Conservation (phyloP, 2,888 invertebrate genomes). For the Globia sparganii region DNA sequence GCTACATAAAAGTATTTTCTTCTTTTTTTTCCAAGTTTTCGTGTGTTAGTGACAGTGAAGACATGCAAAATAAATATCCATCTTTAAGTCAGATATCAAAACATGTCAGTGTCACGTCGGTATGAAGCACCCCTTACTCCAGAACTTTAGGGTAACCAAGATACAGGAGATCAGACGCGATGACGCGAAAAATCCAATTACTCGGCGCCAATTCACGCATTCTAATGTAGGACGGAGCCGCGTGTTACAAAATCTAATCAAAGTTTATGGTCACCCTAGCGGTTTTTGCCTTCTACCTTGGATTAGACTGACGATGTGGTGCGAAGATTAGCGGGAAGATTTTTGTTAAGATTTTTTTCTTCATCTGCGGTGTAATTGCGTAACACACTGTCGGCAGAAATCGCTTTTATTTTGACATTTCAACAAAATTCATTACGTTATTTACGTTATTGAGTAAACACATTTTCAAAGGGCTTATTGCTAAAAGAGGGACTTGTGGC, state of each 20-base stretch:
- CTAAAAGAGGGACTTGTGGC: too few species aligned
- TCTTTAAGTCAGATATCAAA: not conserved
- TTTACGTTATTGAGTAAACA: too few species aligned
- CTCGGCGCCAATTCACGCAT: slow-evolving; percentile 85
- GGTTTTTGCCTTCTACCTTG: slow-evolving; percentile 86
- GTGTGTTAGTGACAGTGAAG: too few species aligned
- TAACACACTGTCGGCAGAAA: not conserved
- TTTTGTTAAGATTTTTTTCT: slow-evolving; percentile 29
- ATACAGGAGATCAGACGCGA: slow-evolving; percentile 80
- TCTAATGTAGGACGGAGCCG: slow-evolving; percentile 84
- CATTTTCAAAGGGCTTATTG: too few species aligned
- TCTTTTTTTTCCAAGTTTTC: not conserved
- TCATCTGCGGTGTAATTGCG: not conserved
- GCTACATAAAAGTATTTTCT: too few species aligned
- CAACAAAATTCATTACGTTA: not conserved
- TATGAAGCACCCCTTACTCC: slow-evolving; percentile 35
- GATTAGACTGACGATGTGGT: slow-evolving; percentile 63
- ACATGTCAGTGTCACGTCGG: not conserved
- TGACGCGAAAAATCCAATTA: slow-evolving; percentile 90
- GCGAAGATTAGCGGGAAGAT: slow-evolving; percentile 65
- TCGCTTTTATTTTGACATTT: not conserved
- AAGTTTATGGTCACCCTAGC: slow-evolving; percentile 88
- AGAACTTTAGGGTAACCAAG: slow-evolving; percentile 64
- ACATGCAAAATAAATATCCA: not conserved
- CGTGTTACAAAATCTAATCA: slow-evolving; percentile 88